Percentiles rank a stretch among this genome's conserved stretches.
Conservation (phyloP, 2,888 invertebrate genomes). For the Pollenia angustigena region DNA sequence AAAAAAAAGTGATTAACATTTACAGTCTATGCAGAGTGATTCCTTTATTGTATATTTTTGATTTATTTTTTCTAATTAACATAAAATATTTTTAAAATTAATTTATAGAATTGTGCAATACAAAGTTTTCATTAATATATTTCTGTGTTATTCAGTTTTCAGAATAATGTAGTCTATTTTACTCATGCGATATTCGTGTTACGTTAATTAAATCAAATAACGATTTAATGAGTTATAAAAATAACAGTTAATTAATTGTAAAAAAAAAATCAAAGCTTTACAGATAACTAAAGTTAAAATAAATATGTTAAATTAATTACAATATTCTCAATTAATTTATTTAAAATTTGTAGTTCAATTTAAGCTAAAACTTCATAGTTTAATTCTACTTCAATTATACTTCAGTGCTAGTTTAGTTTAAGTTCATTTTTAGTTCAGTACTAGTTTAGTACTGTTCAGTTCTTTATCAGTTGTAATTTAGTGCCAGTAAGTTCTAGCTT, state of each 20-base stretch:
- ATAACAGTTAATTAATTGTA: slow-evolving; percentile 36
- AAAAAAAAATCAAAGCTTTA: background rate
- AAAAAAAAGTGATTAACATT: background rate
- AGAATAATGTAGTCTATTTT: slow-evolving; percentile 24
- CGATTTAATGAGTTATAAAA: slow-evolving; percentile 38
- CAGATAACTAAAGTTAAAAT: background rate
- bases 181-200: slow-evolving; percentile 44
- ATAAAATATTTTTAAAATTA: background rate
- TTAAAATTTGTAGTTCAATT: too few species aligned
- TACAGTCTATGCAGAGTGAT: background rate
- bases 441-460: background rate
- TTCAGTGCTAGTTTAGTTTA: background rate
- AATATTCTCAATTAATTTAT: too few species aligned
- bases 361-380: background rate
- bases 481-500: background rate
- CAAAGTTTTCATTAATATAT: background rate
- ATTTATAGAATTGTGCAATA: slow-evolving; percentile 5
- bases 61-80: background rate
- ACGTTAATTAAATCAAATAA: slow-evolving; percentile 32
- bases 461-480: background rate
- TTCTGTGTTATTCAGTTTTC: background rate
- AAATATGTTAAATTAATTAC: too few species aligned
- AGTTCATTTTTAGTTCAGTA: too few species aligned
- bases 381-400: background rate
- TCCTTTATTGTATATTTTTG: background rate